Evolutionary conservation across 1,140 invertebrate genomes (phyloP).

Genomic region (Diplogasteroides magnus): DNA sequence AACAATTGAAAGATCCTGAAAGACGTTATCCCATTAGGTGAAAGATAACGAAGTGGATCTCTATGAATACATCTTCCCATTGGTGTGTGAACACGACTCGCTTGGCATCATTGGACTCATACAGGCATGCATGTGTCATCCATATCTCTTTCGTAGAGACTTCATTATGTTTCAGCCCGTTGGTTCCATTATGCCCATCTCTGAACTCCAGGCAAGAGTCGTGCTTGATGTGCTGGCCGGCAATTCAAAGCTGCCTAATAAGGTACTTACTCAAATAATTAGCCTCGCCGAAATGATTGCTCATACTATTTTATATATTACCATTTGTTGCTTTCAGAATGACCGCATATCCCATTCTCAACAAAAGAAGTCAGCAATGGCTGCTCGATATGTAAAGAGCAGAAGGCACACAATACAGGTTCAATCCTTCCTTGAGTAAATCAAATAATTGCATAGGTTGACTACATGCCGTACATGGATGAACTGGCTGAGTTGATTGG

Average conservation of each 20-base stretch:
- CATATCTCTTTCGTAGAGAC: background rate
- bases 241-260: background rate
- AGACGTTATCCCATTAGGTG: conserved; percentile 4
- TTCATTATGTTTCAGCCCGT: conserved; percentile 54
- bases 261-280: background rate
- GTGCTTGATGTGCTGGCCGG: conserved; percentile 42
- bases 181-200: conserved; percentile 60
- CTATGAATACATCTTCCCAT: conserved; percentile 59
- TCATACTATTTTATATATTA: too few species aligned
- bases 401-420: conserved; percentile 47
- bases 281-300: background rate
- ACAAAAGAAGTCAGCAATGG: conserved; percentile 3
- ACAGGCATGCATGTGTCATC: conserved; percentile 26
- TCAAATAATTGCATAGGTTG: conserved; percentile 43
- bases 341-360: background rate
- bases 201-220: conserved; percentile 62
- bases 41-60: conserved; percentile 57
- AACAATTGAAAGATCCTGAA: conserved; percentile 16
- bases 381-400: conserved; percentile 36
- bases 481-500: conserved; percentile 56
- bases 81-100: conserved; percentile 55
- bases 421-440: background rate
- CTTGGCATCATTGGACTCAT: conserved; percentile 61
- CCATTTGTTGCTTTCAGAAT: background rate
- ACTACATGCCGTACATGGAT: conserved; percentile 56